Base-by-base conservation (phyloP, 2,113 vertebrate species). In the Chaetops frenatus region DNA sequence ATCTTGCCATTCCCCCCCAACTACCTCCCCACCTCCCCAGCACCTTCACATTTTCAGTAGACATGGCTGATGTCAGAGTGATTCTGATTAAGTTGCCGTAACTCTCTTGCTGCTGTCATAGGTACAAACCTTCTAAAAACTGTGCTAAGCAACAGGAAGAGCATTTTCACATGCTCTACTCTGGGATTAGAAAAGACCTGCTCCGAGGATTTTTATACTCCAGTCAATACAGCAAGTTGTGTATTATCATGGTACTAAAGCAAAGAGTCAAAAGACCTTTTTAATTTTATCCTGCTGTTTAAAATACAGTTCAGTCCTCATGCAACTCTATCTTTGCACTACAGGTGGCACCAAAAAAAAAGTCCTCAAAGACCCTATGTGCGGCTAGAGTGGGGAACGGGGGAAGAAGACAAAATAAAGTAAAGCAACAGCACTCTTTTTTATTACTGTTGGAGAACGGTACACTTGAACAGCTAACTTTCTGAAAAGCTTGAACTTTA, bases 371-470 rank as follows among this genome's bases (percentile, higher is more conserved):
- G 42, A 57, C 35, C 19, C 1, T 33, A 28, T 25, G 9, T 33
- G 28, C 4, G 16, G 16, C 3, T 2, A 1, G 2, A 29, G 16
- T 6, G 1, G 5, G 12, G 15, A 29, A 21, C 0, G 15, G 27
- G 13, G 33, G 36, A 61, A 71, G n/a, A 74, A 67, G 21, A 86
- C 3, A 3, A 13, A 90, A 76, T 7, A 60, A 69, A 18, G 23
- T 23, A 90, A 90, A 74, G 16, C 31, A 56, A 48, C 0, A 2
- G 18, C 14, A 82, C 19, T n/a, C 25, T 70, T 53, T 53, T 62
- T 50, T 16, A 45, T 47, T 83, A 51, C 42, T 61, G 48, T 5
- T 53, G n/a, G 21, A 77, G 38, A 77, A 90, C 4, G 7, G 22
- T 15, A 83, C 57, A 47, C 7, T 18, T n/a, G 13, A 88, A 54